A percentile compares a stretch with the other conserved stretches of the same genome.
Conservation (phyloP, 2,888 invertebrate species). For the Argynnis bischoffii region DNA sequence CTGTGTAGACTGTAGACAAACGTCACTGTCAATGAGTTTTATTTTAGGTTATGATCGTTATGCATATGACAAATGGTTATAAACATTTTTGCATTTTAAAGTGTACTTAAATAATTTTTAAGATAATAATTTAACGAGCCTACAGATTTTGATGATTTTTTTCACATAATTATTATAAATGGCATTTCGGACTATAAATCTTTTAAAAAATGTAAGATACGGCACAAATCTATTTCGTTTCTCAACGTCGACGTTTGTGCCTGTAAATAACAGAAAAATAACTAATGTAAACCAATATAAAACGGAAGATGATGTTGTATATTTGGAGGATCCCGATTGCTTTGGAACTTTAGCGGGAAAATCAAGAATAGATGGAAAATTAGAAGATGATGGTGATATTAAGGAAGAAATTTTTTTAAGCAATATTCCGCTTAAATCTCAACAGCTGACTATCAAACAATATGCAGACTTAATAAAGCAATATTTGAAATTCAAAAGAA, state of each 20-base stretch:
- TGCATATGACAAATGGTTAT: too few species aligned
- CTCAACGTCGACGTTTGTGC: conserved; percentile 45
- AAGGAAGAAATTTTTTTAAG: conserved; percentile 82
- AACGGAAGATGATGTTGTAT: conserved; percentile 60
- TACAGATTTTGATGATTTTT: background rate
- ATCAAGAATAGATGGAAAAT: conserved; percentile 47
- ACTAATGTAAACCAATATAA: conserved; percentile 51
- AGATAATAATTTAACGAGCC: too few species aligned
- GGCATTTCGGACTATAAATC: conserved; percentile 56
- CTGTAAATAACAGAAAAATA: conserved; percentile 45
- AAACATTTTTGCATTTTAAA: too few species aligned
- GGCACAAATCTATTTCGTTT: conserved; percentile 45
- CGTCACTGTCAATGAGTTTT: too few species aligned
- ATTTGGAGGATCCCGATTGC: conserved; percentile 79
- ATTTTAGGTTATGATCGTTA: too few species aligned
- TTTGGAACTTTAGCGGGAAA: conserved; percentile 78
- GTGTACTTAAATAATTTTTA: too few species aligned
- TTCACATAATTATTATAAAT: conserved; percentile 40
- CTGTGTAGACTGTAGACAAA: too few species aligned
- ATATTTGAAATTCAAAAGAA: conserved; percentile 83
- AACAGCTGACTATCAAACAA: conserved; percentile 83
- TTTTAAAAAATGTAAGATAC: conserved; percentile 50
- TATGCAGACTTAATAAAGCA: conserved; percentile 88
- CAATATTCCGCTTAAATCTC: conserved; percentile 72
- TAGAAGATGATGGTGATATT: conserved; percentile 81